Conservation (phyloP, 2,113 vertebrate genomes). For the Xyrauchen texanus region DNA sequence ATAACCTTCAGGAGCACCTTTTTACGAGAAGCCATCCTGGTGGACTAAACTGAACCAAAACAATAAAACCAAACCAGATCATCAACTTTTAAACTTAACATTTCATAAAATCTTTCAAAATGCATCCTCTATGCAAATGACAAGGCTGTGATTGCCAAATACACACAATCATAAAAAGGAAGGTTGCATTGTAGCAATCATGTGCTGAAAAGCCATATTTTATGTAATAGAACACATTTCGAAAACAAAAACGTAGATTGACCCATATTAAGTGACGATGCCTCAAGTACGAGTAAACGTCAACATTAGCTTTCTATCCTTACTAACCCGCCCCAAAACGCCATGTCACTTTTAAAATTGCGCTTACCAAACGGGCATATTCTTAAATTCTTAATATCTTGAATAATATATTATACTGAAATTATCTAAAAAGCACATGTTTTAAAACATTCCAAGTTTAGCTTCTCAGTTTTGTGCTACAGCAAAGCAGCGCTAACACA, state of each 20-base stretch:
- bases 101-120: too few relatives aligned
- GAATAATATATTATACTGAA: background rate
- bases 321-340: background rate
- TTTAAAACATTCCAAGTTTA: background rate
- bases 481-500: background rate
- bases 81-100: background rate
- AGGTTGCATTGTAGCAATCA: background rate
- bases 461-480: background rate
- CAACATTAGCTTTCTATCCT: background rate
- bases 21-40: slow-evolving; percentile 57
- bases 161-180: slow-evolving; percentile 16
- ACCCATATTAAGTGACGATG: too few relatives aligned
- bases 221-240: background rate
- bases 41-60: slow-evolving; percentile 6
- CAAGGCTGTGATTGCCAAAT: slow-evolving; percentile 6
- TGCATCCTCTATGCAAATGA: too few relatives aligned
- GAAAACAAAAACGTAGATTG: background rate
- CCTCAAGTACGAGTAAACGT: background rate
- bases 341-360: background rate
- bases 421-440: too few relatives aligned
- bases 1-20: slow-evolving; percentile 63
- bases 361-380: background rate
- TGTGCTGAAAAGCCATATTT: background rate
- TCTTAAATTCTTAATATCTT: background rate
- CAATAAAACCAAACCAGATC: background rate